Evolutionary conservation across 1,140 invertebrate genomes (phyloP), one percentile per base, ranked within the genome.

Genomic region (Dreissena rostriformis): DNA sequence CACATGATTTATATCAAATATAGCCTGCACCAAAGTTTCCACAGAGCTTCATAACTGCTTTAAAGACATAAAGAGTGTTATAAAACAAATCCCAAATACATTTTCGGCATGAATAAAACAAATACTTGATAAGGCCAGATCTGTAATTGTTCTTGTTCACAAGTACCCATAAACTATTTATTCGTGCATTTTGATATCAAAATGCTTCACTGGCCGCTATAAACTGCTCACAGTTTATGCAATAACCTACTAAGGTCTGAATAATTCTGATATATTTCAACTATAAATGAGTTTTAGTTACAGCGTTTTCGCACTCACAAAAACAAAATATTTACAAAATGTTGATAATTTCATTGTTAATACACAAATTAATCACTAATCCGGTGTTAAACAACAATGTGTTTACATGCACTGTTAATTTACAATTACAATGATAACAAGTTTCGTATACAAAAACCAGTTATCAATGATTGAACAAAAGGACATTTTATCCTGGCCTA

Each of bases 341-440:
- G 2, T 39, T 39, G 39, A 39, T 39, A 39, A 39, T 39, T 39
- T 39, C 39, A 39, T 39, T 39, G 39, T 39, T 39, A 39, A 39
- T 39, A 5, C 8, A 39, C 39, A 39, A 39, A 8, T 39, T 39
- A 39, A 39, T 2, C 4, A 39, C 8, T 39, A 39, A 39, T 39
- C 2, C 39, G 8, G 39, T 52, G 10, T 77, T 24, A 63, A 53
- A n/a, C 17, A n/a, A 65, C 66, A 79, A 79, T 71, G 49, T 79
- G 77, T 70, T 79, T 55, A 79, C 67, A 79, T 71, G 77, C 63
- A 70, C 77, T 71, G 39, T 39, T 39, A 39, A 39, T 39, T 39
- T 39, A 39, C 39, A 63, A 26, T 22, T 5, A 22, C 24, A 63
- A 63, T 5, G 24, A 63, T 63, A 22, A 22, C 61, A 63, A 26